Evolutionary conservation across 2,797 vertebrate species (phyloP).

Genomic region (Pygocentrus nattereri): DNA sequence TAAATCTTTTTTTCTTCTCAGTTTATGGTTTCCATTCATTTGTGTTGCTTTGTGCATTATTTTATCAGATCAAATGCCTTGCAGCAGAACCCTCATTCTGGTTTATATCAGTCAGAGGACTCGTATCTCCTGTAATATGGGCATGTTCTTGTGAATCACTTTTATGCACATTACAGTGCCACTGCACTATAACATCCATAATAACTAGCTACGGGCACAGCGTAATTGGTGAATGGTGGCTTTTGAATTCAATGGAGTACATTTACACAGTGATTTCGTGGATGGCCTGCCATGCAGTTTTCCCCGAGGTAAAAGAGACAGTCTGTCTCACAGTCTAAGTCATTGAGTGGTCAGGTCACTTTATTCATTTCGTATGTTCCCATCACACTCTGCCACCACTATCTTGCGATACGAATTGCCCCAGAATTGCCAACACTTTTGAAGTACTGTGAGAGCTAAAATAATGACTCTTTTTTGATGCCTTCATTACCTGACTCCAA

Average conservation of each 20-base stretch:
- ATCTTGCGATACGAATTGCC: too few species aligned
- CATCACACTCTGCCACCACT: not conserved
- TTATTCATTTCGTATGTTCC: not conserved
- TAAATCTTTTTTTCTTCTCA: conserved; percentile 20
- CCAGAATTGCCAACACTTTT: not conserved
- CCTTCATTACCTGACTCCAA: conserved; percentile 17
- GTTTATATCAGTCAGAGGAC: conserved; percentile 4
- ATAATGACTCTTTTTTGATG: not conserved
- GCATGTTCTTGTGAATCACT: conserved; percentile 20
- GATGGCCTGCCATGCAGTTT: not conserved
- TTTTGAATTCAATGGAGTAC: conserved; percentile 9
- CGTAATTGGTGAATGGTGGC: not conserved
- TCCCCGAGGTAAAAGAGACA: not conserved
- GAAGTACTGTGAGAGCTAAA: not conserved
- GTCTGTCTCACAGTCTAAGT: not conserved
- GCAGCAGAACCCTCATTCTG: conserved; percentile 7
- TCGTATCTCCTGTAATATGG: not conserved
- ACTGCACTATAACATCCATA: conserved; percentile 2
- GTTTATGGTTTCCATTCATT: conserved; percentile 34
- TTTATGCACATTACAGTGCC: conserved; percentile 13
- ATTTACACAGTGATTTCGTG: not conserved
- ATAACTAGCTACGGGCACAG: not conserved
- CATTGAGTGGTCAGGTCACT: not conserved
- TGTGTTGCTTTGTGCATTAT: conserved; percentile 19
- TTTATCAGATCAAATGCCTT: conserved; percentile 34